Conservation (phyloP, 2,888 invertebrate genomes). For the Odontomyia ornata region DNA sequence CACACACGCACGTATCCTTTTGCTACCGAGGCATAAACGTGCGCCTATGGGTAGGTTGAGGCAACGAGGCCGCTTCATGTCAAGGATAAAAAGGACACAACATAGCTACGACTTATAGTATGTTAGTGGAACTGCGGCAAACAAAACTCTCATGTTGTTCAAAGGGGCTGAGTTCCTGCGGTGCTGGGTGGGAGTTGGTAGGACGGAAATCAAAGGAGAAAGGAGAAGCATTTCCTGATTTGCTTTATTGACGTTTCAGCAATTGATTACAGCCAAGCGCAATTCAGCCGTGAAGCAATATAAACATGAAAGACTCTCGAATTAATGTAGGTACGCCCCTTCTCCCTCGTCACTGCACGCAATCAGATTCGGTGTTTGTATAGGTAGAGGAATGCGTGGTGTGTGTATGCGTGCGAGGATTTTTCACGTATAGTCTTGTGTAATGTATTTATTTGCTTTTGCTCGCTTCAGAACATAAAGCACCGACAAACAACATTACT, state of each 20-base stretch:
- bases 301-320: constrained; percentile 45
- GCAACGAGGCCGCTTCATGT: background rate
- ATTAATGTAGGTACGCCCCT: constrained; percentile 46
- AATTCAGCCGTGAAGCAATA: constrained; percentile 49
- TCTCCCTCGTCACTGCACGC: constrained; percentile 38
- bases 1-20: constrained; percentile 5
- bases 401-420: constrained; percentile 32
- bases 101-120: constrained; percentile 14
- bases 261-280: constrained; percentile 49
- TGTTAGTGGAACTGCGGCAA: constrained; percentile 27
- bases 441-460: constrained; percentile 24
- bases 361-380: constrained; percentile 41
- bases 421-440: background rate
- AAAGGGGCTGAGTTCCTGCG: background rate
- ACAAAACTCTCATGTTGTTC: constrained; percentile 38
- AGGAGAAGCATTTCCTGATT: constrained; percentile 43
- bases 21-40: background rate
- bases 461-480: constrained; percentile 26
- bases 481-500: constrained; percentile 42
- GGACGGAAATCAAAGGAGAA: background rate
- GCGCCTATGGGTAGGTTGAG: background rate
- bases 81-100: constrained; percentile 33
- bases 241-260: constrained; percentile 50
- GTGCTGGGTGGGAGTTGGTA: background rate
- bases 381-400: constrained; percentile 39